Base-by-base conservation (phyloP, 2,888 invertebrate genomes). In the Synergus itoensis region DNA sequence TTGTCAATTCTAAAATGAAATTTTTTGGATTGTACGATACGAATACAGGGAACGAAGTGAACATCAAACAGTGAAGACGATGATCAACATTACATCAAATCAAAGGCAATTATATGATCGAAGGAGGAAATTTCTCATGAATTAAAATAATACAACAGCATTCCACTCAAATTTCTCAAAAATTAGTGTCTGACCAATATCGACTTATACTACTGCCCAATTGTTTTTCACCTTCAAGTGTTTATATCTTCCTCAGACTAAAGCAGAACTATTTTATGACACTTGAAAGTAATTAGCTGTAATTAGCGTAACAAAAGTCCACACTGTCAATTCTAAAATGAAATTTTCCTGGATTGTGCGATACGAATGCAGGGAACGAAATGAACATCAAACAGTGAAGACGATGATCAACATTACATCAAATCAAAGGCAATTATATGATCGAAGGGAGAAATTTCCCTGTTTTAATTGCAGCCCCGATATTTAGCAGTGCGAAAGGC, bases 381-480 rank as follows among this genome's bases (percentile, higher is more conserved):
- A n/a, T 8, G 18, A 65, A 65, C n/a, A 41, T 9, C n/a, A 11
- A 65, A 65, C 11, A 41, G 1, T 9, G 41, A 65, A 41, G 40
- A 65, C 12, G 41, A 65, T 41, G 18, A 65, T 65, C 41, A 14
- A 1, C 5, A 21, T 18, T 21, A 14, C 2, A 69, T 0, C 12
- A 53, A 73, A 73, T 73, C 36, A 36, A 73, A 53, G 28, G 53
- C 53, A 73, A 73, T 73, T 57, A 40, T 57, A 18, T 73, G 73
- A 73, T 28, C 28, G 62, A 62, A 28, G 62, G 28, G 62, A 36
- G 48, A 12, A n/a, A 73, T 73, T 73, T 73, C 28, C 69, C 57
- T 36, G 43, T 85, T 84, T 83, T 83, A 85, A 86, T 85, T 81
- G 81, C 77, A 77, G 57, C 18, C 78, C 64, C 80, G 80, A 84